Evolutionary conservation across 2,113 vertebrate species (phyloP).

Genomic region (Chinchilla lanigera): DNA sequence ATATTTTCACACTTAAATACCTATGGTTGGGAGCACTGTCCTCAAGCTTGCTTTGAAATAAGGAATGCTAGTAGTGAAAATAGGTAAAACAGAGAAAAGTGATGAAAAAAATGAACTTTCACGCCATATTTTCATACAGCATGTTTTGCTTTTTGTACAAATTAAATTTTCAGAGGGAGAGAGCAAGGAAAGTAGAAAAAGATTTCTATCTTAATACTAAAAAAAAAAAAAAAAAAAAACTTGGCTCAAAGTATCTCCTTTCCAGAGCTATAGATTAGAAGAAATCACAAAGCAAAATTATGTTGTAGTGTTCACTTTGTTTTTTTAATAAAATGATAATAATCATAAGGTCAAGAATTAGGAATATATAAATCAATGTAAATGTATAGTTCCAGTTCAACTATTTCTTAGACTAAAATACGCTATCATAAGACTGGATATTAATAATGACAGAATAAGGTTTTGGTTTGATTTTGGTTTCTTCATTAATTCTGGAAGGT

Average conservation of each 20-base stretch:
- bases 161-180: not conserved
- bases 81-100: not conserved
- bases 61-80: not conserved
- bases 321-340: constrained; percentile 36
- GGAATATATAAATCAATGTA: not conserved
- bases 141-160: not conserved
- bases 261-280: not conserved
- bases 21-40: not conserved
- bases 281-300: not conserved
- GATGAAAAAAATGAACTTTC: not conserved
- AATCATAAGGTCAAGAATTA: constrained; percentile 5
- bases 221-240: not conserved
- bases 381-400: not conserved
- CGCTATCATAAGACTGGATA: not conserved
- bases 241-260: not conserved
- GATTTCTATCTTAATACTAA: not conserved
- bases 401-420: not conserved
- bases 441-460: not conserved
- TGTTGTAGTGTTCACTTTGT: not conserved
- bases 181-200: not conserved
- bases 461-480: constrained; percentile 24
- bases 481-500: not conserved
- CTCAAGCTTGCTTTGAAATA: not conserved
- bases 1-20: not conserved
- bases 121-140: not conserved